Percentiles rank a stretch among this genome's conserved stretches.
Evolutionary conservation across 2,797 vertebrate species (phyloP).

Genomic region (Pampus argenteus): DNA sequence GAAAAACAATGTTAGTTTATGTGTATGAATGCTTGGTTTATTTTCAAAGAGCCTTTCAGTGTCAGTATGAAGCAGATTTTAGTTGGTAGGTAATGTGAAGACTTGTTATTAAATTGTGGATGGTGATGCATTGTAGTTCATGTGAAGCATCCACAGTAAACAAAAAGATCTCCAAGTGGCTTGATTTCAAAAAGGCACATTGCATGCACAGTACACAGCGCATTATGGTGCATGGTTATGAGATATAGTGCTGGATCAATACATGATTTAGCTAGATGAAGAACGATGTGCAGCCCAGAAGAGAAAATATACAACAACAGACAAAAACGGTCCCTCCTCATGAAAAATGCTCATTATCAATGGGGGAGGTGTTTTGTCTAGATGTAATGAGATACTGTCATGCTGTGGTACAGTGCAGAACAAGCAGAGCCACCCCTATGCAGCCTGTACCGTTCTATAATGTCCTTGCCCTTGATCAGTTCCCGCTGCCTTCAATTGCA

Average conservation of each 20-base stretch:
- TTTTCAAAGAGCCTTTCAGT: constrained; percentile 53
- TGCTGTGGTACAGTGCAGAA: constrained; percentile 82
- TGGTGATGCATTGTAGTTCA: constrained; percentile 62
- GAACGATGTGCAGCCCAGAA: constrained; percentile 72
- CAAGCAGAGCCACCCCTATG: constrained; percentile 83
- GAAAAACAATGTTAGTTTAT: constrained; percentile 61
- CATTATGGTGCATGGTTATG: constrained; percentile 75
- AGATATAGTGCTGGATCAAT: constrained; percentile 75
- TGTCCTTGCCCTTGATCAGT: constrained; percentile 84
- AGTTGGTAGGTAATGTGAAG: constrained; percentile 72
- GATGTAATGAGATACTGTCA: constrained; percentile 87
- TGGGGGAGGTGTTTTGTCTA: constrained; percentile 83
- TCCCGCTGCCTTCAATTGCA: constrained; percentile 84
- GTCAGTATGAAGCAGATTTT: constrained; percentile 73
- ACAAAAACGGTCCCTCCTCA: constrained; percentile 69
- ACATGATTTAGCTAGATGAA: constrained; percentile 77
- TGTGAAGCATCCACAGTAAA: constrained; percentile 52
- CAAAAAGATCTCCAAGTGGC: constrained; percentile 54
- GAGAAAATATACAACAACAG: constrained; percentile 71
- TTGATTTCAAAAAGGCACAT: constrained; percentile 39
- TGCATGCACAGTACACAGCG: constrained; percentile 60
- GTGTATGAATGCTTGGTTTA: constrained; percentile 68
- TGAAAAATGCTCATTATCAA: constrained; percentile 86
- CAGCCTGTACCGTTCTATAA: constrained; percentile 82
- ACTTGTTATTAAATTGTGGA: constrained; percentile 76